Evolutionary conservation across 37 sponge, comb jelly and placozoan species (phyloP), one percentile per base, ranked within the genome.

Genomic region (Cladorhizidae sp.): DNA sequence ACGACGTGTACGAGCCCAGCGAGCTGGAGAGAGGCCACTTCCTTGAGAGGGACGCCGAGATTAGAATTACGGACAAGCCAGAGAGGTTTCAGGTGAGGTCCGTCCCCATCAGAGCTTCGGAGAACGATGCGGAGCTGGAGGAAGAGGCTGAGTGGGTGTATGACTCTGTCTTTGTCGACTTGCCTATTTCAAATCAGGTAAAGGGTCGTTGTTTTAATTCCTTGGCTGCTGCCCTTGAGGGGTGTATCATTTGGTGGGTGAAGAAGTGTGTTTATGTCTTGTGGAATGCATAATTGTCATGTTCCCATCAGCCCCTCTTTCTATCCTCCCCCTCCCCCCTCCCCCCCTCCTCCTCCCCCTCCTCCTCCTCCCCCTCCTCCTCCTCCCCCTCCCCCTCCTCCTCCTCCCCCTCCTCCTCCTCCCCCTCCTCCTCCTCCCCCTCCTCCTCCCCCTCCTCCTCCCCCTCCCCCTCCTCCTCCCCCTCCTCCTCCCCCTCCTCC

Each of bases 141-240:
- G 78, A 90, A 55, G 98, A 98, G 79, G 87, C 98, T 21, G 83
- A 91, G 59, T 98, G 98, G 98, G 87, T 98, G 39, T 98, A 85
- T 83, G 61, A 91, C 32, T 77, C 91, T 20, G 85, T 76, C 55
- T 98, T 94, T 70, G 72, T 65, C 76, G 77, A 81, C 12, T 62
- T 76, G 21, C 83, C 96, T 33, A 80, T 96, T 57, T 94, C 92
- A 64, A 91, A 94, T 65, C 96, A 98, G 88, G 93, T 89, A 28
- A 52, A 45, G 9, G 49, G 68, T 54, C 20, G 17, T 11, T 77
- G 65, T 56, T 52, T 7, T 31, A 36, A 7, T 3, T 35, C 6
- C 5, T 42, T 58, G 49, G 57, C 33, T 32, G n/a, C 65, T 17
- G 14, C n/a, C 39, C 33, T 42, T 31, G 28, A 45, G 21, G 72